Base-by-base conservation (phyloP, 1,140 invertebrate species). In the Thrips palmi region DNA sequence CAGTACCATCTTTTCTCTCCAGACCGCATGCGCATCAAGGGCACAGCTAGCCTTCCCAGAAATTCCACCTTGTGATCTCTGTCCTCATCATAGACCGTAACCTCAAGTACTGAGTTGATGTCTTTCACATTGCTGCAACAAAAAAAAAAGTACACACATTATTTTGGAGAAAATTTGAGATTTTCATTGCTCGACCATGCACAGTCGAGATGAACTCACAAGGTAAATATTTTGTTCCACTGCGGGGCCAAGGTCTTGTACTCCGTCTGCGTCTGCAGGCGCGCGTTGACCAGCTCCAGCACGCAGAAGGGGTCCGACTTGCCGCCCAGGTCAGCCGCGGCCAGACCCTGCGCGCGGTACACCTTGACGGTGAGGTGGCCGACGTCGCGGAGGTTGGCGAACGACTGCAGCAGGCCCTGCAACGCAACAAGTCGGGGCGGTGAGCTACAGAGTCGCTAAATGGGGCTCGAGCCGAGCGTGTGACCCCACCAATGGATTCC, bases 71-170 rank as follows among this genome's bases (percentile, higher is more conserved):
- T 94, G 54, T 97, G 92, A 57, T 97, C 91, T 41, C 86, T 69
- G 61, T 99, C 94, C 61, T 98, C 94, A 54, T 99, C 96, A 55
- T 82, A 97, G 0, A 98, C 88, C 0, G 92, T 97, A n/a, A 98
- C 64, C 56, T 98, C 92, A 33, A 99, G 58, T 15, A 89, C 74
- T 24, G 88, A 86, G 49, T 96, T 92, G 34, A 98, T 92, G 55
- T 98, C 96, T 54, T 93, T 93, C 0, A 99, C 80, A 56, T 91
- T 85, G 54, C 88, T 93, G 58, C 30, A 67, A 56, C 20, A 32
- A 27, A 40, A 42, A 22, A 38, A 38, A 42, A 36, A 20, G 18
- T 17, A 20, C 20, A 8, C 7, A 38, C 17, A 19, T 10, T 14
- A n/a, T 37, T 37, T n/a, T 27, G 7, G 24, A 7, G 12, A 8